Base-by-base conservation (phyloP, 2,797 vertebrate species). In the Rhinophrynus dorsalis region DNA sequence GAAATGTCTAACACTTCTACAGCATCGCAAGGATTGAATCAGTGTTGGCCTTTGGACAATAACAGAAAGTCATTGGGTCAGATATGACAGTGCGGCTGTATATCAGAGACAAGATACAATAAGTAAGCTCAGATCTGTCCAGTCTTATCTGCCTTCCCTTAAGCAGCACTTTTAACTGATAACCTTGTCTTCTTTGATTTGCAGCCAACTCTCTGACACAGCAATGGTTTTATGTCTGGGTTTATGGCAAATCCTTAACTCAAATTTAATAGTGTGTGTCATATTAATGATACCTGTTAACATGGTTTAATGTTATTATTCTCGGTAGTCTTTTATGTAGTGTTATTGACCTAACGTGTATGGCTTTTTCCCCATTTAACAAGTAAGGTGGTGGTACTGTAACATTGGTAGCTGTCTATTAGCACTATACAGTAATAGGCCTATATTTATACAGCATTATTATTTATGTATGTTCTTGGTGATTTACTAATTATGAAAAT, bases 111-210 rank as follows among this genome's bases (percentile, higher is more conserved):
- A 38, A 64, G 38, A 71, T 18, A 40, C 59, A 64, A 58, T 47
- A 47, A 56, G 50, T 33, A 69, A 48, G 37, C 59, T 57, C 10
- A 56, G 58, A 74, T 33, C 61, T 47, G 48, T 75, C 50, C 66
- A 70, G 62, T 51, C 18, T 63, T 23, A 64, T 76, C 69, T 75
- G 18, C 15, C 51, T 74, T 74, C 58, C 47, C 24, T 50, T 37
- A n/a, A 68, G 51, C 60, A 33, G 27, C 23, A 54, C 66, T 2
- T 40, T 69, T 72, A 48, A 72, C 47, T 69, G 57, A 61, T 76
- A 64, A 79, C 63, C 51, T 70, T 75, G 57, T 66, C 63, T 54
- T 18, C 8, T 27, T 74, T 78, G 70, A 72, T 76, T 77, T 18
- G 42, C 66, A 74, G 75, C 73, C 66, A 72, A 74, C 48, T 62